Percentiles rank a stretch among this genome's conserved stretches.
phyloP scores from a whole-genome alignment of 2,113 vertebrate species.

The Stomatorhinus ivindoensis region DNA sequence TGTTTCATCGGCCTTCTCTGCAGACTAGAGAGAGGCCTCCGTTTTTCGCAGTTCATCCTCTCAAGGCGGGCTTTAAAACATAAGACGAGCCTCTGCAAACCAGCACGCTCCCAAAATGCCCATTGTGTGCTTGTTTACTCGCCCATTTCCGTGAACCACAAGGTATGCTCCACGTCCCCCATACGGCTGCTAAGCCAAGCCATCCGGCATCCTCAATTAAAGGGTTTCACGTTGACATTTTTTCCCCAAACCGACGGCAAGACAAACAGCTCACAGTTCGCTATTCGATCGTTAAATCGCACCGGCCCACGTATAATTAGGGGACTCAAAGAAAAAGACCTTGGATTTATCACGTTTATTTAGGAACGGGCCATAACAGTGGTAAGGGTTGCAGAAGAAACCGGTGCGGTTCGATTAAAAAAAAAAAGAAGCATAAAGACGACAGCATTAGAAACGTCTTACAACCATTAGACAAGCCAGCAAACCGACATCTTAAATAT shows the following conservation, averaged over 20 bases:
- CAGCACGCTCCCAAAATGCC: neutral
- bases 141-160: neutral
- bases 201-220: neutral
- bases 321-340: neutral
- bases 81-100: neutral
- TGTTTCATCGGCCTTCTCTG: neutral
- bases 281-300: neutral
- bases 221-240: neutral
- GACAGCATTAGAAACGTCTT: neutral
- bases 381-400: neutral
- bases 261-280: neutral
- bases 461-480: neutral
- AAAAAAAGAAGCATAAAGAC: neutral
- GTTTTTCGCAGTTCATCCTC: neutral
- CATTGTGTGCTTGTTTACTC: neutral
- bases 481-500: neutral
- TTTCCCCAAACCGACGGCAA: neutral
- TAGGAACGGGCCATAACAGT: neutral
- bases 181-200: neutral
- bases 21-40: neutral
- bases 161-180: neutral
- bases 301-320: neutral
- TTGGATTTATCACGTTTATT: neutral
- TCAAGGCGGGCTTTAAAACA: neutral
- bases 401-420: neutral